These are phyloP conservation scores for Hemistola chrysoprasaria DNA, from an alignment of 2,888 invertebrate genomes.

Conservation along the genomic window DNA sequence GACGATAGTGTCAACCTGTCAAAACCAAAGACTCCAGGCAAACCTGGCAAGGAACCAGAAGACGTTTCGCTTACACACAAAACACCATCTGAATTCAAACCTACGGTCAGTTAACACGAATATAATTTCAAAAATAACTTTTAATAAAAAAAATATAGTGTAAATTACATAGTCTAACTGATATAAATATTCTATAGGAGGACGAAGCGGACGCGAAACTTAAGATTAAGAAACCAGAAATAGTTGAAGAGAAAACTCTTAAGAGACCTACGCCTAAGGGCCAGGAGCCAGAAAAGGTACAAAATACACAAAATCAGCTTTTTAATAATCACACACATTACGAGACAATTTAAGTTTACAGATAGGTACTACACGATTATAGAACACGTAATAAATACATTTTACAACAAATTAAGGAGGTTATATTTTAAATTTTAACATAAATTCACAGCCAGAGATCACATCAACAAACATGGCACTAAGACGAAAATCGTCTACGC, in stretches of 20 bases:
- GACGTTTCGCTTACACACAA: slow-evolving; percentile 75
- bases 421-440: slow-evolving; percentile 10
- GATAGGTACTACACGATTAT: not conserved
- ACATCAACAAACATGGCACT: slow-evolving; percentile 45
- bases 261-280: slow-evolving; percentile 67
- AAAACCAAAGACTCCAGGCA: slow-evolving; percentile 63
- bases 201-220: slow-evolving; percentile 73
- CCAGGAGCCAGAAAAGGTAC: slow-evolving; percentile 57
- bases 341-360: too few species aligned
- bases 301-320: not conserved
- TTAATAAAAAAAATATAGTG: slow-evolving; percentile 1
- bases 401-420: not conserved
- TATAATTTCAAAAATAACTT: not conserved
- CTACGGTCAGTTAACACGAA: slow-evolving; percentile 63
- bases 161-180: slow-evolving; percentile 14
- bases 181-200: slow-evolving; percentile 49
- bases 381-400: not conserved
- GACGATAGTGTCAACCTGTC: slow-evolving; percentile 70
- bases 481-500: slow-evolving; percentile 37
- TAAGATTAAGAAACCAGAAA: slow-evolving; percentile 72
- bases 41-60: slow-evolving; percentile 69
- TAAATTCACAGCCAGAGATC: slow-evolving; percentile 56
- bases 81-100: slow-evolving; percentile 71
- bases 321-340: too few species aligned
- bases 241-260: slow-evolving; percentile 70